A percentile compares a stretch with the other conserved stretches of the same genome.
phyloP scores from a whole-genome alignment of 2,113 vertebrate genomes.

The Guaruba guarouba region DNA sequence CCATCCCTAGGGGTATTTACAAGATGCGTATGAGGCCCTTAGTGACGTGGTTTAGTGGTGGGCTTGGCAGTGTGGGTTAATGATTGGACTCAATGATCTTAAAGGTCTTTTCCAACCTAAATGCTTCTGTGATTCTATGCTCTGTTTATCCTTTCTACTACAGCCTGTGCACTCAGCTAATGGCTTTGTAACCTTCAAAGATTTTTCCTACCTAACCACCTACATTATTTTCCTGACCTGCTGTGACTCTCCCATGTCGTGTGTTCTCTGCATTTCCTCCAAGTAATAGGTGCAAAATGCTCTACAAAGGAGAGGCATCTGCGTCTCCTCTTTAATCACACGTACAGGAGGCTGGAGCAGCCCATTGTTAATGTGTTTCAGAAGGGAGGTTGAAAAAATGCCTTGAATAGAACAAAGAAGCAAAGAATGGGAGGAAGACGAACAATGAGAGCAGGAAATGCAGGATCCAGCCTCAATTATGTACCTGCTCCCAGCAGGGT shows the following conservation, averaged over 20 bases:
- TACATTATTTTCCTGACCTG: conserved; percentile 4
- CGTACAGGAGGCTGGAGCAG: neutral
- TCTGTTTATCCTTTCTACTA: conserved; percentile 24
- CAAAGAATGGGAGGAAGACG: neutral
- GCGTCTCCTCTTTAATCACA: neutral
- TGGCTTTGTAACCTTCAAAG: conserved; percentile 34
- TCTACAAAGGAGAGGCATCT: neutral
- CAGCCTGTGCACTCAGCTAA: neutral
- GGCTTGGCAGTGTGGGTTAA: neutral
- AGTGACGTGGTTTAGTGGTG: neutral
- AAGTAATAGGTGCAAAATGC: neutral
- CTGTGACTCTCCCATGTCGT: neutral
- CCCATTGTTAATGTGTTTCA: neutral
- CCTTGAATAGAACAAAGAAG: neutral
- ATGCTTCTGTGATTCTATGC: neutral
- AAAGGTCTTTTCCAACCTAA: neutral
- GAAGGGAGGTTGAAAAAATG: neutral
- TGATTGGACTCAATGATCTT: neutral
- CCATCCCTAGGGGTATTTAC: neutral
- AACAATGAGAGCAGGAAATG: neutral
- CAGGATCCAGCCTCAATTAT: neutral
- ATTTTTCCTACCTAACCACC: neutral
- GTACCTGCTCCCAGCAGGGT: neutral
- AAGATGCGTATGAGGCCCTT: neutral
- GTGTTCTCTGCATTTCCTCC: neutral